These are phyloP conservation scores for Acanthosepion pharaonis DNA, from an alignment of 2,888 invertebrate species.

Conservation along the genomic window DNA sequence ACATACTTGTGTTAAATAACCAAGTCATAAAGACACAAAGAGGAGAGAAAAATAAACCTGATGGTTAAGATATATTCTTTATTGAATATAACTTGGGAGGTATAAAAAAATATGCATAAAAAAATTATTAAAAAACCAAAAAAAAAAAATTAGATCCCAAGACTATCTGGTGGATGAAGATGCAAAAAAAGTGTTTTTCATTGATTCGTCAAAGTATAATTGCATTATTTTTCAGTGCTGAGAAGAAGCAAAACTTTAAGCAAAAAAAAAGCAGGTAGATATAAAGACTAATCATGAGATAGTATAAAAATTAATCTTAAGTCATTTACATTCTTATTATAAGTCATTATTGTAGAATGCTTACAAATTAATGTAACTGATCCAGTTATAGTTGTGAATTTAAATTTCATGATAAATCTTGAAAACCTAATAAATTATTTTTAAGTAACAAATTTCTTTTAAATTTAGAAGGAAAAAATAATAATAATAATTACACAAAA, in stretches of 20 bases:
- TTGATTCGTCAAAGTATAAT: not conserved
- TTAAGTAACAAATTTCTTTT: no score
- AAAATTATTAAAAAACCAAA: not conserved
- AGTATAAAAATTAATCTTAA: no score
- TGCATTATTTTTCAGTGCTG: not conserved
- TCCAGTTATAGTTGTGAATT: no score
- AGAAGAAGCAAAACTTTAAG: not conserved
- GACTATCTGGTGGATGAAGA: conserved; percentile 10
- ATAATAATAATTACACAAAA: no score
- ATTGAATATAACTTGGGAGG: not conserved
- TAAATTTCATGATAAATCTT: no score
- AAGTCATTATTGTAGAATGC: no score
- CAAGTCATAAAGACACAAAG: not conserved
- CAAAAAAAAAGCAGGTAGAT: not conserved
- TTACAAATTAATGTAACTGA: no score
- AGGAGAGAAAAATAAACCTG: not conserved
- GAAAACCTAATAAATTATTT: no score
- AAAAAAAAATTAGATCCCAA: not conserved
- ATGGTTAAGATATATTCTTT: not conserved
- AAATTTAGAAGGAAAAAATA: no score
- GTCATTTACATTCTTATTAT: no score
- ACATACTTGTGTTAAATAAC: not conserved
- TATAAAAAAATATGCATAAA: not conserved
- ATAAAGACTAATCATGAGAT: not conserved
- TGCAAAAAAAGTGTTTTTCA: not conserved